Percentiles rank a stretch among this genome's conserved stretches.
Conservation (phyloP, 2,888 invertebrate species). For the Serripes groenlandicus region DNA sequence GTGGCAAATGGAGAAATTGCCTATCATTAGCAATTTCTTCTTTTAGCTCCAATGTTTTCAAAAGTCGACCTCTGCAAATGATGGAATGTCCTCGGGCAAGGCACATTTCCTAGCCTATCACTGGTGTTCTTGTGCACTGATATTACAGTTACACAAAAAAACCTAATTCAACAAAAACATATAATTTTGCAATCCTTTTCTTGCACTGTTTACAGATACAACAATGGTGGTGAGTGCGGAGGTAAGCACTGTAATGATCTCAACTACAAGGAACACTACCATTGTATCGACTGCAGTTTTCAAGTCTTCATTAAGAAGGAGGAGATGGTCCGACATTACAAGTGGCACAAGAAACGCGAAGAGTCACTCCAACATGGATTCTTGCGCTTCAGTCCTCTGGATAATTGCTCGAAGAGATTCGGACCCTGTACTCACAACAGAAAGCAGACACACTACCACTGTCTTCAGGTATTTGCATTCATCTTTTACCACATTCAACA, state of each 20-base stretch:
- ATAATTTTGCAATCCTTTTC: not conserved
- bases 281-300: conserved; percentile 92
- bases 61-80: not conserved
- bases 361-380: conserved; percentile 98
- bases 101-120: too few species aligned
- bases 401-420: conserved; percentile 96
- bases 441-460: conserved; percentile 98
- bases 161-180: too few species aligned
- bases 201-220: conserved; percentile 87
- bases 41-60: not conserved
- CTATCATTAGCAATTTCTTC: not conserved
- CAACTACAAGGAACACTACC: conserved; percentile 97
- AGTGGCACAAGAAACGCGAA: conserved; percentile 99
- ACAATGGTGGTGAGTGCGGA: conserved; percentile 94
- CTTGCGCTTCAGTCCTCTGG: conserved; percentile 96
- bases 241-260: conserved; percentile 94
- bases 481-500: too few species aligned
- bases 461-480: conserved; percentile 94
- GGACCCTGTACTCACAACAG: conserved; percentile 94
- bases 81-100: too few species aligned
- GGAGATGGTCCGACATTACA: conserved; percentile 99
- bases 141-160: too few species aligned
- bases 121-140: too few species aligned
- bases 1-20: too few species aligned
- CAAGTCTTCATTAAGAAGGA: conserved; percentile 98